Base-by-base conservation (phyloP, 1,140 invertebrate genomes). In the Nasonia vitripennis region DNA sequence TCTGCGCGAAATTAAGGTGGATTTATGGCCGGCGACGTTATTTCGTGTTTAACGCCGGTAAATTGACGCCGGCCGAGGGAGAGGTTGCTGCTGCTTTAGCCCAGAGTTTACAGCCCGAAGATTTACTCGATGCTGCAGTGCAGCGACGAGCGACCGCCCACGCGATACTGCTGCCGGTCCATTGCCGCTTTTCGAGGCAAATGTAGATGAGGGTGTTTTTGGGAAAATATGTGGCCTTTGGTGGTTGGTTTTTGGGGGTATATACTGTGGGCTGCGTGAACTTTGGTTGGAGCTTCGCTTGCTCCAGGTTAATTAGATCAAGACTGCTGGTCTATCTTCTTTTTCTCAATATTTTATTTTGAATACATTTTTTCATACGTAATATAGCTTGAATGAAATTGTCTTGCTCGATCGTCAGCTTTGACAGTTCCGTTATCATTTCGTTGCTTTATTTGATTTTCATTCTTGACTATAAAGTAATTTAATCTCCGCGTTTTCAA, bases 11-110 rank as follows among this genome's bases (percentile, higher is more conserved):
- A 88, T 88, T 88, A 87, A 87, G 88, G 87, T 88, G 87, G 88
- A 88, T 89, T 89, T 89, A 88, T 87, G 89, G 86, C 85, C 83
- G 84, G 85, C 87, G 87, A 89, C 87, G 87, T 89, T 88, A 87
- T 89, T 88, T 89, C 87, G 87, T 87, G 88, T 88, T 89, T 88
- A 89, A 87, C 87, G 87, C 86, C 87, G 87, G 87, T 89, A 88
- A 89, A 89, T 88, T 89, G 88, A 87, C 86, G 84, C 86, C 88
- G 87, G 86, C 86, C 87, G 86, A 87, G 86, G 85, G 87, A 84
- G 87, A 71, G 68, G 68, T 1, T 17, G 68, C 17, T 62, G 20
- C 55, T 62, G 20, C 55, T 62, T 62, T 17, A n/a, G 55, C 17
- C 6, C 55, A 62, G 17, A 87, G 87, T 89, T 88, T 88, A 87